Evolutionary conservation across 2,113 vertebrate species (phyloP).

Genomic region (Macquaria ambigua): DNA sequence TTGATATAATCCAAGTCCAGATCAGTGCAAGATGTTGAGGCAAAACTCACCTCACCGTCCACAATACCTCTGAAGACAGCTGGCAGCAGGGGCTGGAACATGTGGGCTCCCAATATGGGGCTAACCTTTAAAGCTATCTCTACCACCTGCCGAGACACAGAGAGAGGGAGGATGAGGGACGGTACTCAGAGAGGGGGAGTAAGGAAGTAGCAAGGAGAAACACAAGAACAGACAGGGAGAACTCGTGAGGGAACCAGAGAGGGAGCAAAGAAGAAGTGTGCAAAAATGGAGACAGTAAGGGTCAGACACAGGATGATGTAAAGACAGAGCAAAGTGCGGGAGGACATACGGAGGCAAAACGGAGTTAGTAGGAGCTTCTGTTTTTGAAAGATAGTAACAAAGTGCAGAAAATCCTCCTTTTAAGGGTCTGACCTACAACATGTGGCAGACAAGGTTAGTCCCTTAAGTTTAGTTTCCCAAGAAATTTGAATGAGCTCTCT

Average conservation of each 20-base stretch:
- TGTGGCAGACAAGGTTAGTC: not conserved
- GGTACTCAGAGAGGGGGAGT: constrained; percentile 3
- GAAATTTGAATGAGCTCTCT: constrained; percentile 31
- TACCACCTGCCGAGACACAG: constrained; percentile 89
- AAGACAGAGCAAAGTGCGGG: not conserved
- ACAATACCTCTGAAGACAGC: constrained; percentile 92
- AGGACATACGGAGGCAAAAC: not conserved
- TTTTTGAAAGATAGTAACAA: constrained; percentile 16
- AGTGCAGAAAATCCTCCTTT: constrained; percentile 21
- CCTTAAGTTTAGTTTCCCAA: constrained; percentile 1
- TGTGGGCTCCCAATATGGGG: constrained; percentile 90
- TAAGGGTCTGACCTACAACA: constrained; percentile 26
- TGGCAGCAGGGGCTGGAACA: constrained; percentile 94
- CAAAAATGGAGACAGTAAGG: not conserved
- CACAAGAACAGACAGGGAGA: constrained; percentile 6
- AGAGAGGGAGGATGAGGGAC: constrained; percentile 32
- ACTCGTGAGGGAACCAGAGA: not conserved
- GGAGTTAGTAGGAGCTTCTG: not conserved
- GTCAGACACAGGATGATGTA: constrained; percentile 23
- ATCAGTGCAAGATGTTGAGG: not conserved
- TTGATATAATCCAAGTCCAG: constrained; percentile 1
- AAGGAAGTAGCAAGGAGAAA: constrained; percentile 31
- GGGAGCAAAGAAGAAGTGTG: not conserved
- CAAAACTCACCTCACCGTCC: constrained; percentile 93
- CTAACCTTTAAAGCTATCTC: constrained; percentile 96